Base-by-base conservation (phyloP, 2,888 invertebrate species). In the Stegana nigrithorax region DNA sequence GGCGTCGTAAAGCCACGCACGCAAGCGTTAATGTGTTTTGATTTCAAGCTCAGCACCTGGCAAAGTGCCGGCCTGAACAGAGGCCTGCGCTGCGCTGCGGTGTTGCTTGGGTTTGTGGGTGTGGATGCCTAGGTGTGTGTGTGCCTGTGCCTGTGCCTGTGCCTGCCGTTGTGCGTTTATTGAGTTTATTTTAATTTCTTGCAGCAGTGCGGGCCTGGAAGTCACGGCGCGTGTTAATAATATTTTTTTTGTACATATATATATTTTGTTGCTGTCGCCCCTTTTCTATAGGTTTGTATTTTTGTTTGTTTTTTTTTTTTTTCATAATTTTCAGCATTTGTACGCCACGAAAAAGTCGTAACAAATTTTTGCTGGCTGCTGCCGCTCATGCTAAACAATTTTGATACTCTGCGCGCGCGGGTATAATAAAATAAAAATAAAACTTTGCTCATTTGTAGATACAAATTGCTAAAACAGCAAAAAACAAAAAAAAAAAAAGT, bases 401-500 rank as follows among this genome's bases (percentile, higher is more conserved):
- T n/a, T n/a, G n/a, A n/a, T n/a, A n/a, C n/a, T n/a, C n/a, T n/a
- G 12, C 1, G 32, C n/a, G 32, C 5, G 29, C 32, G 53, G 19
- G 29, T 14, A 32, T 32, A 77, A 74, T 69, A 68, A 73, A 73
- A 76, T 67, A 73, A 66, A 67, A 71, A 62, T 63, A 62, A 71
- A 76, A 76, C 73, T 80, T 77, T 80, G 67, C 73, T 75, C 75
- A 80, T 77, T 80, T 78, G 59, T 59, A 62, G 67, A 51, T 57
- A 67, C 51, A 60, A 63, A 60, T 63, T 60, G 56, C 47, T 60
- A n/a, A n/a, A n/a, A n/a, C n/a, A n/a, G 55, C 44, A 17, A 39
- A 39, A 4, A 14, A 5, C n/a, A 39, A 39, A 14, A 39, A 14
- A 1, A 14, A n/a, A 5, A 39, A 39, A 39, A 17, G 50, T 6